Evolutionary conservation across 2,888 invertebrate species (phyloP).

Genomic region (Dryobotodes eremita): DNA sequence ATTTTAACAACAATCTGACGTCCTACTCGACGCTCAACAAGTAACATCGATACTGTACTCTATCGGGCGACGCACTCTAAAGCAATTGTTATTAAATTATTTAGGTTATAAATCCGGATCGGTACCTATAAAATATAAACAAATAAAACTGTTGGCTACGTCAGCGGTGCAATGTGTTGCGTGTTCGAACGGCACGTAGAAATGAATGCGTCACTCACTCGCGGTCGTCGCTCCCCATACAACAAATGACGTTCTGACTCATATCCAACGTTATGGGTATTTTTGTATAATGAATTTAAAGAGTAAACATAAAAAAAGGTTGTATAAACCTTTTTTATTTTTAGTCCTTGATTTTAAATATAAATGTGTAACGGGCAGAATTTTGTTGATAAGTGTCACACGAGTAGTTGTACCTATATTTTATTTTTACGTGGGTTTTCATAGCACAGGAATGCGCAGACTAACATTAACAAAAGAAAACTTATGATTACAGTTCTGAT

Average conservation of each 20-base stretch:
- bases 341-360: slow-evolving; percentile 34
- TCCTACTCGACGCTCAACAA: slow-evolving; percentile 37
- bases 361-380: slow-evolving; percentile 7
- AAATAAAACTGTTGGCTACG: slow-evolving; percentile 63
- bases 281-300: slow-evolving; percentile 51
- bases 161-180: slow-evolving; percentile 66
- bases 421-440: slow-evolving; percentile 2
- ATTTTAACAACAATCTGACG: slow-evolving; percentile 19
- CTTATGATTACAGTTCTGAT: not conserved
- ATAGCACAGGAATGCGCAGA: not conserved
- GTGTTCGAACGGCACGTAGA: slow-evolving; percentile 69
- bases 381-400: slow-evolving; percentile 1
- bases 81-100: slow-evolving; percentile 61
- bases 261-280: slow-evolving; percentile 79
- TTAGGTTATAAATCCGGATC: slow-evolving; percentile 68
- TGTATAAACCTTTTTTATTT: slow-evolving; percentile 46
- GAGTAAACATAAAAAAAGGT: too few species aligned
- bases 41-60: slow-evolving; percentile 40
- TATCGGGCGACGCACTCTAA: slow-evolving; percentile 60
- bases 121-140: slow-evolving; percentile 53
- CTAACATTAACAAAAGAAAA: not conserved
- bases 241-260: slow-evolving; percentile 83
- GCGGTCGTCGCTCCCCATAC: slow-evolving; percentile 86
- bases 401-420: not conserved
- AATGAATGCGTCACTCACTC: slow-evolving; percentile 75